Conservation (phyloP, 1,140 invertebrate species). For the Anthonomus grandis region DNA sequence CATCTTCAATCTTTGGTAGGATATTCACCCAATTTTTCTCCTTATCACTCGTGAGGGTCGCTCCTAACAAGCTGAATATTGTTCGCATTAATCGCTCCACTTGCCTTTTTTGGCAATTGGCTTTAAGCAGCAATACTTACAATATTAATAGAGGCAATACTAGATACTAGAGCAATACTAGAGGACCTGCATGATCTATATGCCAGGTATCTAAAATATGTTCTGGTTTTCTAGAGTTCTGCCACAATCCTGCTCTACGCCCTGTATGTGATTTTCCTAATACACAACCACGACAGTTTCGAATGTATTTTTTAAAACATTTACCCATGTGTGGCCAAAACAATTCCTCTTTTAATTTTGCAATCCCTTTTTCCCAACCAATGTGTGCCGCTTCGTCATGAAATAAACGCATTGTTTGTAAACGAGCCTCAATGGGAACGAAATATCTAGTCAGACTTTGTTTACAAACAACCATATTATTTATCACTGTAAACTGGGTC, state of each 20-base stretch:
- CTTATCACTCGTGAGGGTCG: too few relatives aligned
- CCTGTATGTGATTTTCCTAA: conserved; percentile 14
- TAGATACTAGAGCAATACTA: background rate
- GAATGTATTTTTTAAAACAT: conserved; percentile 14
- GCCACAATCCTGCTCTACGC: background rate
- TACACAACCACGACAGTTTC: conserved; percentile 10
- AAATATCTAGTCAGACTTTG: conserved; percentile 11
- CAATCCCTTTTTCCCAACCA: conserved; percentile 12
- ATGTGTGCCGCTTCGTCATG: conserved; percentile 13
- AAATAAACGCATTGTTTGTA: conserved; percentile 13
- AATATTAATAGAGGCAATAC: conserved; percentile 19
- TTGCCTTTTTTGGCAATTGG: conserved; percentile 9
- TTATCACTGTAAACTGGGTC: background rate
- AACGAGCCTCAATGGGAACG: conserved; percentile 9
- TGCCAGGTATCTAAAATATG: too few relatives aligned
- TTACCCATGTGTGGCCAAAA: conserved; percentile 12
- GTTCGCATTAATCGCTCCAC: too few relatives aligned
- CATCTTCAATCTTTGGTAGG: too few relatives aligned
- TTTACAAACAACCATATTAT: conserved; percentile 6
- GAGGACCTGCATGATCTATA: too few relatives aligned
- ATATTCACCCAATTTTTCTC: too few relatives aligned
- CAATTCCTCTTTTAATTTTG: background rate
- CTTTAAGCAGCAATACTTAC: background rate
- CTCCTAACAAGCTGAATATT: too few relatives aligned
- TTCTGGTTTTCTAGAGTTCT: background rate